Conservation (phyloP, 2,797 vertebrate species). For the Chrysocyon brachyurus region DNA sequence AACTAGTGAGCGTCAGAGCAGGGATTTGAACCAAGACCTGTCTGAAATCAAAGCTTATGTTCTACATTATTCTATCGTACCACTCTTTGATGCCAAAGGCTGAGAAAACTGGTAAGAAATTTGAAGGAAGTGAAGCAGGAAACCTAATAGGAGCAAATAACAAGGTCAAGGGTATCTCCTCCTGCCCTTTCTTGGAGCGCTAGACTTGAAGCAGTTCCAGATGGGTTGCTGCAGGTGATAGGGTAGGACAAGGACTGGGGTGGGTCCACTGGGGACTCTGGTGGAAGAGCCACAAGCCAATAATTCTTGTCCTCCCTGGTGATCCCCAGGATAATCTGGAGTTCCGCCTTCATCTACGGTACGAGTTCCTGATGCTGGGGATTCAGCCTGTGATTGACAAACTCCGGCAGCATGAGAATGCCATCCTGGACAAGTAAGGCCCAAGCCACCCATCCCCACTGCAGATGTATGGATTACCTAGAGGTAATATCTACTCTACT, state of each 20-base stretch:
- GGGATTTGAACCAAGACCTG: not conserved
- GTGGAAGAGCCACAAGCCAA: not conserved
- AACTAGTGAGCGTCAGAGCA: not conserved
- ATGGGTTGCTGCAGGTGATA: not conserved
- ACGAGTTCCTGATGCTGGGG: slow-evolving; percentile 98
- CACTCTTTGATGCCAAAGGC: not conserved
- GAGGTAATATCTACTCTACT: not conserved
- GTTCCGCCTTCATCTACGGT: slow-evolving; percentile 97
- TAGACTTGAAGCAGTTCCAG: not conserved
- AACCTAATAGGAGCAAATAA: not conserved
- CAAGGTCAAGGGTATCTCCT: not conserved
- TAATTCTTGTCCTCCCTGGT: slow-evolving; percentile 22
- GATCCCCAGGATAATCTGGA: slow-evolving; percentile 95
- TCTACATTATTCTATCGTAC: not conserved
- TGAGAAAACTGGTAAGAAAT: not conserved
- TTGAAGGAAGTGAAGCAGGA: not conserved
- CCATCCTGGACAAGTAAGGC: slow-evolving; percentile 95
- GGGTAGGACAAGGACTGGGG: not conserved
- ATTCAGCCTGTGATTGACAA: slow-evolving; percentile 99
- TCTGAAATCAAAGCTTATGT: not conserved
- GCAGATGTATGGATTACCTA: not conserved
- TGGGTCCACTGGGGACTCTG: not conserved
- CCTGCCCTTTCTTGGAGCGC: not conserved
- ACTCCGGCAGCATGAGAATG: slow-evolving; percentile 96
- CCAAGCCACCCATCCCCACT: rapidly evolving